Percentiles rank a stretch among this genome's conserved stretches.
phyloP scores from a whole-genome alignment of 2,797 vertebrate species.

The Rhadinocentrus ornatus region DNA sequence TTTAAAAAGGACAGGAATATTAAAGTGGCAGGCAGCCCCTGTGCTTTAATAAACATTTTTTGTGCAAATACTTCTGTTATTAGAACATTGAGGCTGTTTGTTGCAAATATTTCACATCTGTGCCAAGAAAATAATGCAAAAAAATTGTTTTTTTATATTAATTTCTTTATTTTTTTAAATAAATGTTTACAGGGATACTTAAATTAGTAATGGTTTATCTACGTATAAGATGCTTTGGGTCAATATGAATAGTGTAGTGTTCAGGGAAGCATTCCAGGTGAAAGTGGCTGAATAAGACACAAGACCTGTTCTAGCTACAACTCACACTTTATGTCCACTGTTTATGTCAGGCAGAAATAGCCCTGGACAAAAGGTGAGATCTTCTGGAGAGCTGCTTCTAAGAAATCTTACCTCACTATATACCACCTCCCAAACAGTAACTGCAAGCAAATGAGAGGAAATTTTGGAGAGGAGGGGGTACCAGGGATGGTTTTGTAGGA shows the following conservation, averaged over 20 bases:
- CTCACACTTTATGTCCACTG: slow-evolving; percentile 62
- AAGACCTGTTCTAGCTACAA: slow-evolving; percentile 30
- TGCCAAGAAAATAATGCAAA: slow-evolving; percentile 9
- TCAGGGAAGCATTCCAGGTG: slow-evolving; percentile 44
- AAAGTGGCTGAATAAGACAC: slow-evolving; percentile 36
- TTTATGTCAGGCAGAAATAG: slow-evolving; percentile 57
- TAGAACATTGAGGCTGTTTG: slow-evolving; percentile 4
- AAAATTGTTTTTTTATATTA: slow-evolving; percentile 22
- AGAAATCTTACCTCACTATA: slow-evolving; percentile 59
- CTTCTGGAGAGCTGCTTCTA: slow-evolving; percentile 46
- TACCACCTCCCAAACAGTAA: slow-evolving; percentile 55
- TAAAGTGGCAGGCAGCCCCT: slow-evolving; percentile 17
- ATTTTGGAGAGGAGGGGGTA: slow-evolving; percentile 42
- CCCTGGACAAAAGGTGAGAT: slow-evolving; percentile 29
- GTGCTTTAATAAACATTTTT: slow-evolving; percentile 3
- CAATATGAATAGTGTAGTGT: slow-evolving; percentile 35
- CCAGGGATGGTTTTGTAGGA: slow-evolving; percentile 54
- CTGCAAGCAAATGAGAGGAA: slow-evolving; percentile 31
- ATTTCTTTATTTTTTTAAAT: slow-evolving; percentile 11
- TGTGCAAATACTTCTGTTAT: slow-evolving; percentile 16
- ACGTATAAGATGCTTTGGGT: slow-evolving; percentile 32
- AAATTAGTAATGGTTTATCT: neutral
- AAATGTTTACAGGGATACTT: slow-evolving; percentile 33
- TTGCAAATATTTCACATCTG: neutral
- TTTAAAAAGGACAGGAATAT: slow-evolving; percentile 21